phyloP scores from a whole-genome alignment of 2,113 vertebrate species.

The Psephotus haematonotus region DNA sequence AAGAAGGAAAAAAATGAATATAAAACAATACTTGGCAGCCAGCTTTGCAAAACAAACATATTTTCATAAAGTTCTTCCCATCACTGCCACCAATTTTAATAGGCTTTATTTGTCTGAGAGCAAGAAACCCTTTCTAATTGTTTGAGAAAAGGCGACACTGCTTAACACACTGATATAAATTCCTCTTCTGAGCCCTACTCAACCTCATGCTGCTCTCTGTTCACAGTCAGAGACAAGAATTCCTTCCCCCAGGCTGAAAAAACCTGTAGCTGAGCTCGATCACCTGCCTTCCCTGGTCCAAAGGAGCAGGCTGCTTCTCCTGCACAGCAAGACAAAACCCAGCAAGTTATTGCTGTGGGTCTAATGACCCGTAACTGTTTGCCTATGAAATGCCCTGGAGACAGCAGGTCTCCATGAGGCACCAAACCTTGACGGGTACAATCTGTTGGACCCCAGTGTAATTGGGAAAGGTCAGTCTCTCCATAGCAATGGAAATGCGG shows the following conservation, averaged over 20 bases:
- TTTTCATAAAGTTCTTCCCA: conserved; percentile 60
- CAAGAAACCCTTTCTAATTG: conserved; percentile 14
- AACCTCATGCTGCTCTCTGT: rapidly evolving
- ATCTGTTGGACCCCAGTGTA: neutral
- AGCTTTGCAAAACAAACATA: conserved; percentile 61
- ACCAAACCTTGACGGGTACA: neutral
- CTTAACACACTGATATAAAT: neutral
- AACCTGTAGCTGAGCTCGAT: neutral
- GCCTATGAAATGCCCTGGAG: neutral
- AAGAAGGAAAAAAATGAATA: conserved; percentile 44
- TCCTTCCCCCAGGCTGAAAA: neutral
- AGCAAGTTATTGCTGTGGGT: neutral
- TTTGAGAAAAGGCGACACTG: neutral
- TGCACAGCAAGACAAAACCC: rapidly evolving
- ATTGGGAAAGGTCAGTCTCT: neutral
- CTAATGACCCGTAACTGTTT: neutral
- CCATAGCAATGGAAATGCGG: neutral
- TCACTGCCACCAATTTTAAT: conserved; percentile 49
- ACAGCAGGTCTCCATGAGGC: neutral
- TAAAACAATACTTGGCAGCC: conserved; percentile 68
- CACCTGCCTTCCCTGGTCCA: neutral
- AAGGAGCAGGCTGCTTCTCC: neutral
- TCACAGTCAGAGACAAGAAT: neutral
- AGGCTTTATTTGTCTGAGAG: conserved; percentile 38
- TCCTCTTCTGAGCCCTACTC: neutral